Conservation (phyloP, 2,888 invertebrate genomes). For the Thecocarcelia acutangulata region DNA sequence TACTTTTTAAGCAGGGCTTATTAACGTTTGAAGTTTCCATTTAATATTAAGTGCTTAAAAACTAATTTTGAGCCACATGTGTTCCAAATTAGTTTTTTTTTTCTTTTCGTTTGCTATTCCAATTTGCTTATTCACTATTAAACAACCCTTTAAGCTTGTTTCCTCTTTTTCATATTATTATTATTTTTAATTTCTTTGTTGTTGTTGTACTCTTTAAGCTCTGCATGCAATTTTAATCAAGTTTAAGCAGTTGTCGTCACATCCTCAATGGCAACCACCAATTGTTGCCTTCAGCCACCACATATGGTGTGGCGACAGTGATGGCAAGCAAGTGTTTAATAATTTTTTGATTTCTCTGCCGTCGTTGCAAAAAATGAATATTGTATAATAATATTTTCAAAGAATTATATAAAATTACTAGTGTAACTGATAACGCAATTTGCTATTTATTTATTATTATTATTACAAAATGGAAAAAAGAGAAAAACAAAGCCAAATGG, state of each 20-base stretch:
- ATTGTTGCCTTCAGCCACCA: conserved; percentile 70
- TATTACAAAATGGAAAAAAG: background rate
- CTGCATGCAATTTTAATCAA: conserved; percentile 62
- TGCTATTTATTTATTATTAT: conserved; percentile 56
- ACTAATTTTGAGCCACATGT: conserved; percentile 67
- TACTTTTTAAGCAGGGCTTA: background rate
- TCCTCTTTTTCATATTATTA: background rate
- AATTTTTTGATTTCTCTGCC: background rate
- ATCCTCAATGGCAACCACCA: conserved; percentile 69
- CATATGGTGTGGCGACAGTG: conserved; percentile 66
- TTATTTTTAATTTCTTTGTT: conserved; percentile 13
- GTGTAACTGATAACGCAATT: conserved; percentile 68
- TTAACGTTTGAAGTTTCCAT: conserved; percentile 30
- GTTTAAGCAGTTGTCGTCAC: conserved; percentile 51
- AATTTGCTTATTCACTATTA: conserved; percentile 23
- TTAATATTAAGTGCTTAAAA: conserved; percentile 58
- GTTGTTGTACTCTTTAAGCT: conserved; percentile 37
- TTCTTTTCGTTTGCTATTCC: background rate
- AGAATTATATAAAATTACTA: conserved; percentile 56
- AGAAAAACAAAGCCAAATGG: background rate
- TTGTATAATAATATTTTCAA: conserved; percentile 15
- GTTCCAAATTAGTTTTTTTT: conserved; percentile 44
- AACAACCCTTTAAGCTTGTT: conserved; percentile 50
- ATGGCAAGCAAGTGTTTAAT: conserved; percentile 30
- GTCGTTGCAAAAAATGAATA: background rate